Conservation (phyloP, 92 coral and sea anemone species). For the Ricordea florida region DNA sequence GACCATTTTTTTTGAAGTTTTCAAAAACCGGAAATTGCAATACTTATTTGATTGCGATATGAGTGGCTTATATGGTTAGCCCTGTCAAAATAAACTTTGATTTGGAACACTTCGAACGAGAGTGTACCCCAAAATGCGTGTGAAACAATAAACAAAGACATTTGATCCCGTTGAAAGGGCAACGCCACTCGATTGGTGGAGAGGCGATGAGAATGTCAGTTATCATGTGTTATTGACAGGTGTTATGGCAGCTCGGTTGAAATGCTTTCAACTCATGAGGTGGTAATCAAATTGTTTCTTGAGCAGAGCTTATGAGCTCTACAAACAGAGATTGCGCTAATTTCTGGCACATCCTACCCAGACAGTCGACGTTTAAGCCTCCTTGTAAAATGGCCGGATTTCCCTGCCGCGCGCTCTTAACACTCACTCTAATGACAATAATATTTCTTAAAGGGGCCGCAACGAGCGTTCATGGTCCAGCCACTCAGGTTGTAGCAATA, state of each 20-base stretch:
- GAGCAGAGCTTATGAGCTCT: slow-evolving; percentile 68
- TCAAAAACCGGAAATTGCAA: slow-evolving; percentile 48
- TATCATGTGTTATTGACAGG: slow-evolving; percentile 35
- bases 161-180: slow-evolving; percentile 27
- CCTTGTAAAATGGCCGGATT: slow-evolving; percentile 42
- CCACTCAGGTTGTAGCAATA: background rate
- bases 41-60: background rate
- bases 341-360: slow-evolving; percentile 34
- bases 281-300: slow-evolving; percentile 57
- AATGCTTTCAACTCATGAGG: slow-evolving; percentile 25
- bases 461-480: slow-evolving; percentile 1
- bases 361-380: slow-evolving; percentile 16
- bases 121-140: background rate
- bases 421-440: slow-evolving; percentile 31
- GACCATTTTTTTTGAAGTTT: slow-evolving; percentile 10
- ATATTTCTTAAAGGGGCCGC: slow-evolving; percentile 31
- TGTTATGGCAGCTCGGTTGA: background rate
- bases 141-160: slow-evolving; percentile 41
- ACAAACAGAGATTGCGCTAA: slow-evolving; percentile 70
- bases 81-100: slow-evolving; percentile 4
- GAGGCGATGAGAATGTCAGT: too few relatives aligned
- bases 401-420: slow-evolving; percentile 17
- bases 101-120: background rate
- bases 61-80: slow-evolving; percentile 33
- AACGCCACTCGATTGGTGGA: slow-evolving; percentile 23